Evolutionary conservation across 2,113 vertebrate genomes (phyloP), one percentile per base, ranked within the genome.

Genomic region (Brachirus orientalis): DNA sequence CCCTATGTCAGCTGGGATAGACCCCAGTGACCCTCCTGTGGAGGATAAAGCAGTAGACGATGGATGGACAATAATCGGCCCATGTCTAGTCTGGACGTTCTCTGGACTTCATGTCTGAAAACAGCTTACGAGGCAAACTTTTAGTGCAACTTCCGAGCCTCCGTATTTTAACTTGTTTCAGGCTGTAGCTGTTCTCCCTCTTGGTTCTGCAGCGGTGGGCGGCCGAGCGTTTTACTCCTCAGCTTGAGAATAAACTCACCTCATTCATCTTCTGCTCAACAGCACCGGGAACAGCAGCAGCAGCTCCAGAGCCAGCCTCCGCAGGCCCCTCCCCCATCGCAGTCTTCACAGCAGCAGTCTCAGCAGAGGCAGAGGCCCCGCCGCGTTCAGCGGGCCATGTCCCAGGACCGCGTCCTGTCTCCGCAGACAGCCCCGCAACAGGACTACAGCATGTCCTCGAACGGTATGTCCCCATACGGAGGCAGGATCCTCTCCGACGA

Each of bases 331-430:
- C 20, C 82, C 40, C 84, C 83, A 72, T 71, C 85, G 1, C 88
- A 89, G 68, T 77, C 86, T n/a, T 88, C 91, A 0, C 91, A 91
- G 80, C 90, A 90, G 74, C 87, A 82, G 50, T 80, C 84, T 10
- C 83, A 91, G 70, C 93, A 94, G 3, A 89, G 96, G 48, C 96
- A 98, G 73, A 81, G 96, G 40, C 97, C 96, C 1, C 95, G 95
- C 8, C 92, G 96, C 0, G 97, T 97, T 59, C 95, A 98, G 64
- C 89, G 98, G 82, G 98, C 97, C 90, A 99, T 99, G 97, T 99
- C 97, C 57, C 97, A 99, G 88, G 97, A 99, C 89, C 94, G 97
- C 0, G 97, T 98, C 56, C 89, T 99, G 75, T 97, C 96, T 50
- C 96, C 95, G 0, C 90, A 94, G 75, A 93, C 93, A 70, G 86